These are phyloP conservation scores for Druceiella hillmani DNA, from an alignment of 2,888 invertebrate genomes.

Conservation along the genomic window DNA sequence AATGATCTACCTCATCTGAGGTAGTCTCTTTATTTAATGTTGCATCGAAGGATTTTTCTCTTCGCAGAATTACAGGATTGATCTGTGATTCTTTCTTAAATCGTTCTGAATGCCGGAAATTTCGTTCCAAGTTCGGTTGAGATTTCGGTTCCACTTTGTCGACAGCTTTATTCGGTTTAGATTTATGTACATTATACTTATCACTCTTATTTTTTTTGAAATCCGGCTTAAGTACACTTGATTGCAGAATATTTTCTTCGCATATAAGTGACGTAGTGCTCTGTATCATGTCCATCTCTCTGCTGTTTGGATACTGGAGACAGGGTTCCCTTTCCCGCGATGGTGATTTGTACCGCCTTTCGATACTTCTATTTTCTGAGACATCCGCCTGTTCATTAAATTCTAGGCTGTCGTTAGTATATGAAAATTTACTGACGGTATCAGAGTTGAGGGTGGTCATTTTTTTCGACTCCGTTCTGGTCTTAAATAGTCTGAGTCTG, in stretches of 20 bases:
- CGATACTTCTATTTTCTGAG: constrained; percentile 32
- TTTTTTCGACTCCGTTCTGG: constrained; percentile 66
- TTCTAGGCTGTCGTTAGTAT: constrained; percentile 33
- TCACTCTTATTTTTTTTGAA: constrained; percentile 45
- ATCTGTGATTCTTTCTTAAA: constrained; percentile 37
- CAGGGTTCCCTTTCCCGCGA: constrained; percentile 45
- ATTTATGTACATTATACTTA: constrained; percentile 44
- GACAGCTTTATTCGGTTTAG: constrained; percentile 42
- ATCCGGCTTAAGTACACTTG: constrained; percentile 38
- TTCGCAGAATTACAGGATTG: constrained; percentile 38
- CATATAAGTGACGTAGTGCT: constrained; percentile 39
- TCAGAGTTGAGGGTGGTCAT: constrained; percentile 35
- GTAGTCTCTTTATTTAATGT: constrained; percentile 32
- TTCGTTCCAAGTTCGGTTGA: constrained; percentile 42
- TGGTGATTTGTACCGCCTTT: constrained; percentile 43
- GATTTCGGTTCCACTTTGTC: constrained; percentile 45
- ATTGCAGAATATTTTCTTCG: constrained; percentile 47
- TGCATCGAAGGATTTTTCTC: constrained; percentile 50
- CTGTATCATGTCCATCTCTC: constrained; percentile 37
- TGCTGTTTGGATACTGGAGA: constrained; percentile 40
- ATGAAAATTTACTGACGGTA: constrained; percentile 30
- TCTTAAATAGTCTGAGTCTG: constrained; percentile 66
- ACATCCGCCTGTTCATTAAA: constrained; percentile 28
- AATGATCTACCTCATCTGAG: constrained; percentile 33
- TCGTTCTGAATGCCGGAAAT: constrained; percentile 48